phyloP scores from a whole-genome alignment of 2,113 vertebrate genomes.

The Sapayoa aenigma region DNA sequence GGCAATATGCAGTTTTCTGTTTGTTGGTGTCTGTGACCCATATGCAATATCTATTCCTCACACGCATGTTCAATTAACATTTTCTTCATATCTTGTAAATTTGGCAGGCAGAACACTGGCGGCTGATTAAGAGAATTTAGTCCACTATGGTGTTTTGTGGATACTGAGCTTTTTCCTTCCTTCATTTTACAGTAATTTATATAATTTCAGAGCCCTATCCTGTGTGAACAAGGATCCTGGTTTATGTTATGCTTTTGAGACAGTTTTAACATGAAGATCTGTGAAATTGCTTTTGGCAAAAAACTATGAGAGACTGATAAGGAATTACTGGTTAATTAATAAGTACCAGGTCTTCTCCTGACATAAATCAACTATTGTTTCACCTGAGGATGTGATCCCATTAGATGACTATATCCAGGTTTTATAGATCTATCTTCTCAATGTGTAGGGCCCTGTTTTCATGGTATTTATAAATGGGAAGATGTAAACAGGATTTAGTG shows the following conservation, averaged over 20 bases:
- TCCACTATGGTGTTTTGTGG: not conserved
- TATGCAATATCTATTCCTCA: not conserved
- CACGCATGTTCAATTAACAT: not conserved
- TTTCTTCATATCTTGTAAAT: not conserved
- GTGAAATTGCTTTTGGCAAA: not conserved
- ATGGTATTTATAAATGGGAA: not conserved
- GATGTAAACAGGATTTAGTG: not conserved
- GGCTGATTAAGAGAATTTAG: not conserved
- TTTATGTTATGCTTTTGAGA: not conserved
- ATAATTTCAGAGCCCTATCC: not conserved
- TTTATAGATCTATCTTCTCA: not conserved
- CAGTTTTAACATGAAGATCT: not conserved
- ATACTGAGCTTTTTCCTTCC: not conserved
- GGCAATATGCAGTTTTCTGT: not conserved
- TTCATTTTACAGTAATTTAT: not conserved
- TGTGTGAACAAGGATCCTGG: not conserved
- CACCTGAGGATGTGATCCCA: not conserved
- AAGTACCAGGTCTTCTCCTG: not conserved
- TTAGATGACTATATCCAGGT: not conserved
- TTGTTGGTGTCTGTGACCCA: not conserved
- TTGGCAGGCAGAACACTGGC: slow-evolving; percentile 20
- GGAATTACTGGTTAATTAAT: not conserved
- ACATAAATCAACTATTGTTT: not conserved
- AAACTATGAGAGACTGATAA: not conserved
- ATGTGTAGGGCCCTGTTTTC: not conserved